phyloP scores from a whole-genome alignment of 2,113 vertebrate genomes.

The Lutjanus erythropterus region DNA sequence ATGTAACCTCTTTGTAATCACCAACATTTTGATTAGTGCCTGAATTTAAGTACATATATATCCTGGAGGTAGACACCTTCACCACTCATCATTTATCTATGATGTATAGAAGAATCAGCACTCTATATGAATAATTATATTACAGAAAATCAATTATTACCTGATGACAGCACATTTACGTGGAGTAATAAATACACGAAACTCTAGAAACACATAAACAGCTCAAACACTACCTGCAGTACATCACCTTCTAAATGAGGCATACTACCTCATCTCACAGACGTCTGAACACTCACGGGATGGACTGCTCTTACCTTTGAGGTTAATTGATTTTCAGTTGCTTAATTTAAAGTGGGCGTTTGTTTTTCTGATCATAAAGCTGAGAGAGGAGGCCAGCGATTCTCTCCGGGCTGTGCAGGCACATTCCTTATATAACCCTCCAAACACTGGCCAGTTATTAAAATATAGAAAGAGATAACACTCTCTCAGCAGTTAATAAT shows the following conservation, averaged over 20 bases:
- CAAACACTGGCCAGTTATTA: constrained; percentile 56
- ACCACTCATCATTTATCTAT: background rate
- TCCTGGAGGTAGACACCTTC: background rate
- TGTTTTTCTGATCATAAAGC: constrained; percentile 31
- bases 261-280: background rate
- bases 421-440: constrained; percentile 17
- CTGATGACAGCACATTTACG: background rate
- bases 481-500: constrained; percentile 36
- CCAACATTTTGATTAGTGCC: too few relatives aligned
- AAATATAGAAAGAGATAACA: constrained; percentile 54
- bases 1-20: too few relatives aligned
- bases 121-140: background rate
- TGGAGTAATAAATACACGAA: background rate
- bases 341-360: constrained; percentile 41
- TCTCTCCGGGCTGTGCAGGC: constrained; percentile 13
- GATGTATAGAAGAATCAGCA: background rate
- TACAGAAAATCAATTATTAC: background rate
- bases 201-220: background rate
- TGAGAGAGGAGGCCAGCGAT: constrained; percentile 28
- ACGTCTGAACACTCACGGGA: background rate
- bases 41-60: too few relatives aligned
- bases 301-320: constrained; percentile 14
- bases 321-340: constrained; percentile 57
- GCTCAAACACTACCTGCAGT: background rate
- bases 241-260: constrained; percentile 19